phyloP scores from a whole-genome alignment of 2,888 invertebrate species.

The Prosopocoilus inquinatus region DNA sequence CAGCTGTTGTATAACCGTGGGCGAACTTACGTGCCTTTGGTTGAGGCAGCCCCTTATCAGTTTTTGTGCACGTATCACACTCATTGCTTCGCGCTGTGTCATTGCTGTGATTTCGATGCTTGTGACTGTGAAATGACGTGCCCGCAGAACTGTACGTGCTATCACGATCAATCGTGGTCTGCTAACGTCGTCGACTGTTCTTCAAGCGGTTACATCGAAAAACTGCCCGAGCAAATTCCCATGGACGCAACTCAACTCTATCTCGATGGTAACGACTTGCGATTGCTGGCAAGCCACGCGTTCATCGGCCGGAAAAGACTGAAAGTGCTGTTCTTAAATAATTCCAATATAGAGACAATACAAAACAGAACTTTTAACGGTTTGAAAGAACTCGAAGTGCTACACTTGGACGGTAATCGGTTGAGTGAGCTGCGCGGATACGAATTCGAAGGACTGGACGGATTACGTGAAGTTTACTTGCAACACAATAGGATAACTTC shows the following conservation, averaged over 20 bases:
- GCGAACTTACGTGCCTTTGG: constrained; percentile 69
- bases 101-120: constrained; percentile 88
- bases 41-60: constrained; percentile 77
- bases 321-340: constrained; percentile 72
- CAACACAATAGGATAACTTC: constrained; percentile 70
- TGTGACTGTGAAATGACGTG: constrained; percentile 94
- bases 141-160: constrained; percentile 83
- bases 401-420: constrained; percentile 75
- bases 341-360: constrained; percentile 73
- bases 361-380: constrained; percentile 84
- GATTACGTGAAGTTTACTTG: constrained; percentile 68
- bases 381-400: constrained; percentile 69
- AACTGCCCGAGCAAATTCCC: constrained; percentile 78
- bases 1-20: constrained; percentile 76
- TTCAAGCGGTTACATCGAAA: constrained; percentile 64
- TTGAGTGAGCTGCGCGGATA: constrained; percentile 69
- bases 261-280: constrained; percentile 80
- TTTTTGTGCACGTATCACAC: constrained; percentile 82
- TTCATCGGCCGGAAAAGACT: constrained; percentile 82
- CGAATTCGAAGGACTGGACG: constrained; percentile 77
- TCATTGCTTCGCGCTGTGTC: constrained; percentile 83
- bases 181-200: constrained; percentile 85
- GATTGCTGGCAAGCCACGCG: constrained; percentile 73
- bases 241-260: constrained; percentile 90
- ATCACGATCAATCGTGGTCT: constrained; percentile 83